Percentiles rank a stretch among this genome's conserved stretches.
phyloP scores from a whole-genome alignment of 2,797 vertebrate species.

The Anguilla marmorata region DNA sequence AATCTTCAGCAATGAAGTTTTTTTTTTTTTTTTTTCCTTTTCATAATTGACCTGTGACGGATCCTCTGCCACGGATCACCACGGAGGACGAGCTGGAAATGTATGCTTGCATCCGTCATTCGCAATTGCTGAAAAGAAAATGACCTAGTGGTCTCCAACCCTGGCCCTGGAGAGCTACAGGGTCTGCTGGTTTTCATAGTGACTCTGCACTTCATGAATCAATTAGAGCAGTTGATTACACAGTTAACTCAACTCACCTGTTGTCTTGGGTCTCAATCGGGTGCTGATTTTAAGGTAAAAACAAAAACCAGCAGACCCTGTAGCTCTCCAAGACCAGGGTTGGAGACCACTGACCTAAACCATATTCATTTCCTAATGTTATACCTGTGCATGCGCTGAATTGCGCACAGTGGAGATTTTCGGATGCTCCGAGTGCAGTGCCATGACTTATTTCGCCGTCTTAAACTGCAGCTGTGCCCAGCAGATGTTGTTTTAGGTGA shows the following conservation, averaged over 20 bases:
- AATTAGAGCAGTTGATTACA: too few species aligned
- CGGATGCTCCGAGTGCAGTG: background rate
- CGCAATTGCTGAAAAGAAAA: background rate
- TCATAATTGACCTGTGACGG: background rate
- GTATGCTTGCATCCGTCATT: background rate
- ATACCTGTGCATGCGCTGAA: background rate
- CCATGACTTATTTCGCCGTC: background rate
- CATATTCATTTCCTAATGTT: background rate
- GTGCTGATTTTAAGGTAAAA: too few species aligned
- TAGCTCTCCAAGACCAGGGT: too few species aligned
- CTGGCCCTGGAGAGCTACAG: too few species aligned
- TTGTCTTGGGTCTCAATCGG: too few species aligned
- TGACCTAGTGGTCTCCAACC: background rate
- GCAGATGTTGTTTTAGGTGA: constrained; percentile 12
- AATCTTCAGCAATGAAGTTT: background rate
- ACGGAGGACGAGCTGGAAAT: background rate
- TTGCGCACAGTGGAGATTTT: background rate
- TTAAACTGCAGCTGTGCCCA: background rate
- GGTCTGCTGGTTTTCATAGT: too few species aligned
- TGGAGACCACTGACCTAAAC: background rate
- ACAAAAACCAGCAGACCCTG: too few species aligned
- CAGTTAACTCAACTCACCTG: too few species aligned
- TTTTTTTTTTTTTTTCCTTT: background rate
- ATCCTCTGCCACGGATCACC: background rate
- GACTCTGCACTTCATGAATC: too few species aligned